Percentiles rank a stretch among this genome's conserved stretches.
These are phyloP conservation scores for Elysia crispata DNA, from an alignment of 2,888 invertebrate genomes.

Conservation along the genomic window DNA sequence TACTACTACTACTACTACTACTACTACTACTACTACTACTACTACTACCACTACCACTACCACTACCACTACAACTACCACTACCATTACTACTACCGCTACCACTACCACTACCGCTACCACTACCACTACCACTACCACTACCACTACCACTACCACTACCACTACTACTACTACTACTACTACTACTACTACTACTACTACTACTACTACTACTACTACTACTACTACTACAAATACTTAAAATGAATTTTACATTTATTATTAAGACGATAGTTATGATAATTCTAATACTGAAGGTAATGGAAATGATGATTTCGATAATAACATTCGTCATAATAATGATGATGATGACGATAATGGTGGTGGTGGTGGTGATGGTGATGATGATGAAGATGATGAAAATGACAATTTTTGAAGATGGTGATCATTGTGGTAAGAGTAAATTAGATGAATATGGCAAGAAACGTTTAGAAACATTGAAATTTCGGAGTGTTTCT, in stretches of 20 bases:
- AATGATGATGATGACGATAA: too few species aligned
- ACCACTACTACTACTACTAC: constrained; percentile 20
- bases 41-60: not conserved
- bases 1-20: constrained; percentile 9
- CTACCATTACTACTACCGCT: not conserved
- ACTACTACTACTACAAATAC: too few species aligned
- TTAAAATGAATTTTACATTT: not conserved
- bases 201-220: constrained; percentile 36
- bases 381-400: too few species aligned
- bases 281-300: not conserved
- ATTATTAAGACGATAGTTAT: not conserved
- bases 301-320: too few species aligned
- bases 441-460: too few species aligned
- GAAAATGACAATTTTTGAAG: too few species aligned
- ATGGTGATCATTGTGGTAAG: too few species aligned
- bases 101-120: not conserved
- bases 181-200: constrained; percentile 31
- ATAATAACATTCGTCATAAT: too few species aligned
- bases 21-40: constrained; percentile 9
- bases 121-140: not conserved
- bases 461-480: too few species aligned
- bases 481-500: too few species aligned
- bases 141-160: not conserved
- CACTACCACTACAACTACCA: not conserved
- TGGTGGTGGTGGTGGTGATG: too few species aligned